phyloP scores from a whole-genome alignment of 2,888 invertebrate species.

The Saturnia pavonia region DNA sequence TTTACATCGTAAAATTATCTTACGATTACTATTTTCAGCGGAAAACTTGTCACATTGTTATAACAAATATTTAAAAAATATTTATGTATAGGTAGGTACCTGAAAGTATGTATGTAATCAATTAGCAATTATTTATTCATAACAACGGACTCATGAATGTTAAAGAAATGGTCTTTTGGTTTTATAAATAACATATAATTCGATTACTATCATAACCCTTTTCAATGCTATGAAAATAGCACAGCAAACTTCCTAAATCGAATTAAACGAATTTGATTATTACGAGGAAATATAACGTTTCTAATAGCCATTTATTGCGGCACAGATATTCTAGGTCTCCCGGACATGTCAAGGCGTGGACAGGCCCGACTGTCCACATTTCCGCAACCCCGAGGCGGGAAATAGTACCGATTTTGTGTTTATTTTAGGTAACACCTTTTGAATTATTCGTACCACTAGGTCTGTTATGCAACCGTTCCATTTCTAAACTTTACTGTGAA shows the following conservation, averaged over 20 bases:
- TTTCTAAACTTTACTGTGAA: slow-evolving; percentile 4
- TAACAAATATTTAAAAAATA: too few relatives aligned
- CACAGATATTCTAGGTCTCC: slow-evolving; percentile 50
- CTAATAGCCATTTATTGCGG: slow-evolving; percentile 43
- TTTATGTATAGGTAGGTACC: too few relatives aligned
- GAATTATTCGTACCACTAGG: slow-evolving; percentile 52
- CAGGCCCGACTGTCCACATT: slow-evolving; percentile 55
- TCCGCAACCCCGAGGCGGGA: slow-evolving; percentile 54
- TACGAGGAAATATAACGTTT: slow-evolving; percentile 27
- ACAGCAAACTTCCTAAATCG: neutral
- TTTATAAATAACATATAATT: neutral
- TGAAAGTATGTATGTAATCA: too few relatives aligned
- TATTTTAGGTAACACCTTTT: slow-evolving; percentile 60
- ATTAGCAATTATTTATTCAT: too few relatives aligned
- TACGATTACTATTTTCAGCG: too few relatives aligned
- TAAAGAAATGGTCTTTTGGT: too few relatives aligned
- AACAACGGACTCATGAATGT: too few relatives aligned
- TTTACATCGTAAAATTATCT: too few relatives aligned
- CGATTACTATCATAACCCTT: neutral
- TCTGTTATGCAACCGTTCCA: slow-evolving; percentile 18
- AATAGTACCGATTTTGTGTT: slow-evolving; percentile 61
- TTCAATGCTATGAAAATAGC: neutral
- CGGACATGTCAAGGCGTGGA: slow-evolving; percentile 59
- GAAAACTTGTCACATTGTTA: too few relatives aligned
- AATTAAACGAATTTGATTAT: slow-evolving; percentile 3